A percentile compares a stretch with the other conserved stretches of the same genome.
Evolutionary conservation across 1,140 invertebrate genomes (phyloP).

Genomic region (Drosophila watanabei): DNA sequence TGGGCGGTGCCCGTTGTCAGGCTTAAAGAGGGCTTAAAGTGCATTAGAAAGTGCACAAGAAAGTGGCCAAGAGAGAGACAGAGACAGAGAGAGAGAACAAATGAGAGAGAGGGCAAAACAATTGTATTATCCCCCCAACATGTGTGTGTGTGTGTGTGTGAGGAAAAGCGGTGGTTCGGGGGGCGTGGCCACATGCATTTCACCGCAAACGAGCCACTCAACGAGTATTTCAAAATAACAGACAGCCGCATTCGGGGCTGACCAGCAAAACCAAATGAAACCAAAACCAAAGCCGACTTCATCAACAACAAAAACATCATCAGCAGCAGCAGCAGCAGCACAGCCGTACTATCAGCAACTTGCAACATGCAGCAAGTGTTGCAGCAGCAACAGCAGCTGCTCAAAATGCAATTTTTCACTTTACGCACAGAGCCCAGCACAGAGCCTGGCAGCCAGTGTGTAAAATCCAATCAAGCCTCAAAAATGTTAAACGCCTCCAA

Average conservation of each 20-base stretch:
- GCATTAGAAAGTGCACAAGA: conserved; percentile 6
- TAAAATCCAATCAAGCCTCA: conserved; percentile 83
- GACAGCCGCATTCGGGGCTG: conserved; percentile 73
- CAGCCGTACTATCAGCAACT: conserved; percentile 38
- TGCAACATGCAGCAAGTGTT: conserved; percentile 46
- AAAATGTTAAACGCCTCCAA: conserved; percentile 79
- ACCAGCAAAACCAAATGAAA: conserved; percentile 81
- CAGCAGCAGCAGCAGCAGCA: conserved; percentile 17
- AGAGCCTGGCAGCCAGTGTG: conserved; percentile 9
- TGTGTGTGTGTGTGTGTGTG: conserved; percentile 6
- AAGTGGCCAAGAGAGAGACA: not conserved
- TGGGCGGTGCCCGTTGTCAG: not conserved
- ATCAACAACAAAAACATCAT: conserved; percentile 69
- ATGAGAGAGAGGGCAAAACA: conserved; percentile 4
- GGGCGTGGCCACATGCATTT: conserved; percentile 71
- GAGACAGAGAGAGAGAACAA: not conserved
- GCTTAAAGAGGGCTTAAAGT: conserved; percentile 8
- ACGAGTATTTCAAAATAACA: conserved; percentile 82
- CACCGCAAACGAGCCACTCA: conserved; percentile 81
- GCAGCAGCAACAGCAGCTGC: conserved; percentile 59
- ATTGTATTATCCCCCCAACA: conserved; percentile 9
- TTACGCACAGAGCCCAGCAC: conserved; percentile 51
- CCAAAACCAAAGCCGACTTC: conserved; percentile 80
- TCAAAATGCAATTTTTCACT: conserved; percentile 84
- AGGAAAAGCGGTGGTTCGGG: not conserved